Percentiles rank a stretch among this genome's conserved stretches.
Conservation (phyloP, 2,113 vertebrate genomes). For the Callithrix jacchus region DNA sequence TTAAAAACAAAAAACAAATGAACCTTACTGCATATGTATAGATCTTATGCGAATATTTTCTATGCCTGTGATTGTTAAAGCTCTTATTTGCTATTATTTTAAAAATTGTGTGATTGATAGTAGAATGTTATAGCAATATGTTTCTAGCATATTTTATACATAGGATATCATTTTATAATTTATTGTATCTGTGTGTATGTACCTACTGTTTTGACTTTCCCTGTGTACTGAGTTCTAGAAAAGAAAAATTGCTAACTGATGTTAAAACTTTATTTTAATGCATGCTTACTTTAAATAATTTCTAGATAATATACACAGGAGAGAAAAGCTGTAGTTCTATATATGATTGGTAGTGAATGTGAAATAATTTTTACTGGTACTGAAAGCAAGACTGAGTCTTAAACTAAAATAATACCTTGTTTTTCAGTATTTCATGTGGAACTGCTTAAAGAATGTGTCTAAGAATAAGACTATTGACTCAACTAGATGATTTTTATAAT, state of each 20-base stretch:
- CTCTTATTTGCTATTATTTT: not conserved
- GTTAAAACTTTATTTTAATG: conserved; percentile 23
- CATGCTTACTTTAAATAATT: not conserved
- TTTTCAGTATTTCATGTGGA: not conserved
- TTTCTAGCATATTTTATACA: not conserved
- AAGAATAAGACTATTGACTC: not conserved
- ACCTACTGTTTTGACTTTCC: not conserved
- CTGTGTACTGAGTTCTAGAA: not conserved
- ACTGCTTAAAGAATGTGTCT: not conserved
- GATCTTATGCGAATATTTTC: conserved; percentile 37
- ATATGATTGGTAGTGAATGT: not conserved
- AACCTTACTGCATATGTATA: not conserved
- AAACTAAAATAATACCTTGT: not conserved
- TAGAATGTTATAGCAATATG: not conserved
- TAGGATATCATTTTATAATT: not conserved
- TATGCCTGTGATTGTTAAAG: not conserved
- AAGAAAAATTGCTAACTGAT: not conserved
- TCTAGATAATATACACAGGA: not conserved
- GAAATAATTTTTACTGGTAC: not conserved
- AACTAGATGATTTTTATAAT: not conserved
- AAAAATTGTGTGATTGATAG: not conserved
- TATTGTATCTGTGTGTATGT: not conserved
- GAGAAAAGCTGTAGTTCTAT: not conserved
- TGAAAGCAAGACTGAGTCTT: not conserved
- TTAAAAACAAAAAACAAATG: not conserved